These are phyloP conservation scores for Lepisosteus osseus DNA, from an alignment of 2,113 vertebrate genomes.

Conservation along the genomic window DNA sequence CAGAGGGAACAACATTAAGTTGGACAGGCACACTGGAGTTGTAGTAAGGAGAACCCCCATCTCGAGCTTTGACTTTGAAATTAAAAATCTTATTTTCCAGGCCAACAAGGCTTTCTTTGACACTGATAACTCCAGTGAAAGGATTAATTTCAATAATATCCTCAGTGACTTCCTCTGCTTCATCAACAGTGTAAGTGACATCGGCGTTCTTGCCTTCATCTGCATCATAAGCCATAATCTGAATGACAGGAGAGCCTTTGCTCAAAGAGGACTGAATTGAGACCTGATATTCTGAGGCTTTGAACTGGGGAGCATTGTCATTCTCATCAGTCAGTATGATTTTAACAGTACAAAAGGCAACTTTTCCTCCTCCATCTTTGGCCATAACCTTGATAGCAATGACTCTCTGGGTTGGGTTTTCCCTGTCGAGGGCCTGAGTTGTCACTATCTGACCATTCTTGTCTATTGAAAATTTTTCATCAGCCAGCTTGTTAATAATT, in stretches of 20 bases:
- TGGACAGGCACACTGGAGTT: conserved; percentile 83
- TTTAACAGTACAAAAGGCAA: conserved; percentile 92
- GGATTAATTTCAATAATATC: conserved; percentile 89
- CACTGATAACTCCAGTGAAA: conserved; percentile 80
- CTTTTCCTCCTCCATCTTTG: conserved; percentile 87
- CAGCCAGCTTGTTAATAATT: conserved; percentile 91
- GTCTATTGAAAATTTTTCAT: conserved; percentile 86
- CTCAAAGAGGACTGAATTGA: conserved; percentile 87
- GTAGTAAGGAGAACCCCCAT: conserved; percentile 85
- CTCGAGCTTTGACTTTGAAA: conserved; percentile 88
- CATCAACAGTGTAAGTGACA: conserved; percentile 86
- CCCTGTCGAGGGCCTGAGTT: conserved; percentile 83
- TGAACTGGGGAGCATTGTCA: conserved; percentile 89
- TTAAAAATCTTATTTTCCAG: conserved; percentile 88
- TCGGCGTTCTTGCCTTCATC: conserved; percentile 93
- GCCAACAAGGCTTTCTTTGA: conserved; percentile 85
- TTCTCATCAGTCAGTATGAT: conserved; percentile 96
- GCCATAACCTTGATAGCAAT: conserved; percentile 96
- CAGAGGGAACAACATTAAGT: conserved; percentile 84
- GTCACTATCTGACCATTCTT: conserved; percentile 79
- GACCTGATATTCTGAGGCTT: conserved; percentile 83
- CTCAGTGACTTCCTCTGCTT: conserved; percentile 70
- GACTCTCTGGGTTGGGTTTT: conserved; percentile 87
- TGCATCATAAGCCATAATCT: conserved; percentile 89
- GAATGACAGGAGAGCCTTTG: conserved; percentile 85